Base-by-base conservation (phyloP, 2,797 vertebrate species). In the Bothrops alternatus region DNA sequence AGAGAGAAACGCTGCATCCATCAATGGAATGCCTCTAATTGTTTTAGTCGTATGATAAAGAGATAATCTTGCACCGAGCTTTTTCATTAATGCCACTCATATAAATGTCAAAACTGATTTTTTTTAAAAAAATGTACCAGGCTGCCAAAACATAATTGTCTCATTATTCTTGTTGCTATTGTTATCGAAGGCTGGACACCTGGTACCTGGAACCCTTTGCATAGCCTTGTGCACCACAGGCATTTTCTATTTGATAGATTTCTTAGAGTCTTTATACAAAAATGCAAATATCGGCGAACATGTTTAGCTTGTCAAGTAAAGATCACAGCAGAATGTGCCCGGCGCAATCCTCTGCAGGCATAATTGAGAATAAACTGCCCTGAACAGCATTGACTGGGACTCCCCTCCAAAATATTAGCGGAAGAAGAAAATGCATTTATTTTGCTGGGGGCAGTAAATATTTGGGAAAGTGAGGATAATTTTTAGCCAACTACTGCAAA, bases 11-110 rank as follows among this genome's bases (percentile, higher is more conserved):
- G 65, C 93, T 92, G 95, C 94, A 95, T 94, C 93, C 94, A 96
- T 96, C 96, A 96, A 93, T 90, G 95, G 95, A 96, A 98, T 97
- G 97, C 97, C 96, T 97, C 97, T 96, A 97, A 94, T 97, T 97
- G 97, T 98, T 98, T 98, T 96, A 97, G 97, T 97, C 94, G 12
- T 95, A 95, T 97, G 96, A 95, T 94, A 97, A 97, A 97, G 97
- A 98, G 96, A 97, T 95, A 96, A 97, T 98, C 95, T 95, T 90
- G 97, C 96, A 93, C 91, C 91, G 94, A 96, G 97, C 90, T 95
- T 97, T 95, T 97, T 95, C 96, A 95, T 96, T 93, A 94, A 95
- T 96, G 96, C 95, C 95, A 95, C 94, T 93, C 95, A 95, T 95
- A 96, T 94, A 96, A 97, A 97, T 97, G 97, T 96, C 96, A 97